Evolutionary conservation across 2,797 vertebrate species (phyloP), one percentile per base, ranked within the genome.

Genomic region (Protonibea diacanthus): DNA sequence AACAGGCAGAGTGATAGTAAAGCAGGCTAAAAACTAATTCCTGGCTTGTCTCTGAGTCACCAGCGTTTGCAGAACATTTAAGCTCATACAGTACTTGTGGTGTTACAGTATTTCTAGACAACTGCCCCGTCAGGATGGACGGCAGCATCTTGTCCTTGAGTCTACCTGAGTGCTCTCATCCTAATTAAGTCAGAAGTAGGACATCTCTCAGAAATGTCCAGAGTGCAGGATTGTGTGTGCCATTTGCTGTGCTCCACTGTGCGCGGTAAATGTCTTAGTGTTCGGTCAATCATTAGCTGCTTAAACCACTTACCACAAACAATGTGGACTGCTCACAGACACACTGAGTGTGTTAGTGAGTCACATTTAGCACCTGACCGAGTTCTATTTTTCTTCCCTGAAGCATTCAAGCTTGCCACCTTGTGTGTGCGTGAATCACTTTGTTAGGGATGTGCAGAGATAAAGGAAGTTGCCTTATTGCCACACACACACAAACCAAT

Each of bases 301-400:
- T 93, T 91, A 91, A 90, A 90, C 93, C 85, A 90, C 85, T 92
- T 92, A 88, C 58, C 9, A 1, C 61, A 78, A 82, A 89, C 84
- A 87, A 74, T 86, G 78, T 80, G 75, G 70, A 57, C 62, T 63
- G 71, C 75, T 88, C 80, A 76, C 64, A 81, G 66, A 71, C 75
- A 55, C 48, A 53, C 53, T 27, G 33, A 27, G 79, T 76, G 68
- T 81, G 82, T 80, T 49, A 45, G 68, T 91, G 85, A 91, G 49
- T 88, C 90, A 92, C 80, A 88, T 81, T 74, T 11, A 82, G 78
- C 90, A 88, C 85, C 81, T 92, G 91, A 92, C 88, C 82, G 76
- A 65, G 45, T 52, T 77, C 68, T 83, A 3, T 80, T 84, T 84
- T 76, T 76, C 29, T 63, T 55, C 47, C 55, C 61, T 62, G 20